phyloP scores from a whole-genome alignment of 2,113 vertebrate genomes.

The Lampris megalopsis region DNA sequence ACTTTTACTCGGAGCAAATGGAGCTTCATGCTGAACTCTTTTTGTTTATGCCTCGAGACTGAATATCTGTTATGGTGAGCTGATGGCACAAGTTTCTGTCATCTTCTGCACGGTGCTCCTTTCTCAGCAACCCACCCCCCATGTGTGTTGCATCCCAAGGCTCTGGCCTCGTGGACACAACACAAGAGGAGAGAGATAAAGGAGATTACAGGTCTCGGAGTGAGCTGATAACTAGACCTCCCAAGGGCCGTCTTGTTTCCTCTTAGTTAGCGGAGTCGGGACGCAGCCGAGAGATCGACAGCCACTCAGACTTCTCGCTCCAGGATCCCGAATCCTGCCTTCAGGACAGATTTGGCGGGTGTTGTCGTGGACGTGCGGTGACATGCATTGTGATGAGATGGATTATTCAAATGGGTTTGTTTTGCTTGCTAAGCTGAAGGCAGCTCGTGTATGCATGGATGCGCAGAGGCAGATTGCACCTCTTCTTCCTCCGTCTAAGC shows the following conservation, averaged over 20 bases:
- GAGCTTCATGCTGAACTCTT: neutral
- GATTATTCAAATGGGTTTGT: conserved; percentile 74
- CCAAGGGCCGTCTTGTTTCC: conserved; percentile 38
- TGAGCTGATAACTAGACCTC: conserved; percentile 50
- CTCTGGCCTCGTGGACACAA: conserved; percentile 36
- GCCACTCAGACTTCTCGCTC: conserved; percentile 10
- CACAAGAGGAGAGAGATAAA: conserved; percentile 48
- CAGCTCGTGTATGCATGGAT: conserved; percentile 63
- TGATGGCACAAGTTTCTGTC: conserved; percentile 32
- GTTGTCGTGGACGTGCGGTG: conserved; percentile 50
- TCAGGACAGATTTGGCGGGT: conserved; percentile 21
- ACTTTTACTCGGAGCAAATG: too few species aligned
- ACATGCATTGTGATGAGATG: conserved; percentile 58
- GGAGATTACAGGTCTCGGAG: conserved; percentile 56
- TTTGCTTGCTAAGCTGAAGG: conserved; percentile 62
- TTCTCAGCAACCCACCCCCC: neutral
- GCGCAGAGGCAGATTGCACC: conserved; percentile 60
- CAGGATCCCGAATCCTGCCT: conserved; percentile 21
- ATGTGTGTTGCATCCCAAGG: conserved; percentile 37
- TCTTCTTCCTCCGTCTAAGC: conserved; percentile 48
- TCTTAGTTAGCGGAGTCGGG: conserved; percentile 35
- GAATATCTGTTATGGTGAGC: conserved; percentile 8
- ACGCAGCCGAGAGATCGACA: conserved; percentile 10
- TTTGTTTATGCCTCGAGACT: neutral
- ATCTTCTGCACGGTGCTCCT: conserved; percentile 18